A percentile compares a stretch with the other conserved stretches of the same genome.
These are phyloP conservation scores for Cryptotermes secundus DNA, from an alignment of 1,140 invertebrate species.

Conservation along the genomic window DNA sequence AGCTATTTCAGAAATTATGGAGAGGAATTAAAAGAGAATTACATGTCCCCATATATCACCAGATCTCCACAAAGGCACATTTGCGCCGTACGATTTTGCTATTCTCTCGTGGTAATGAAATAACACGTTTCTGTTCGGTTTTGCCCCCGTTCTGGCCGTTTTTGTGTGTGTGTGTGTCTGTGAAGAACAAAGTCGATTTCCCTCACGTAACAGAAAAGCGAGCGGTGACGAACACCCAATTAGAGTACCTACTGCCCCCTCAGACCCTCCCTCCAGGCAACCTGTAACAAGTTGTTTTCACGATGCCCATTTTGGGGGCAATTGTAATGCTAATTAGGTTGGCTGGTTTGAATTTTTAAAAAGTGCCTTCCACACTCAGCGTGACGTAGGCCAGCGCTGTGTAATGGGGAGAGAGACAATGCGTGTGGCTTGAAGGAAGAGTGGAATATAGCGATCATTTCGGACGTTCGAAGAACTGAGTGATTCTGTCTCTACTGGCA, in stretches of 20 bases:
- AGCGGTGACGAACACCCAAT: not conserved
- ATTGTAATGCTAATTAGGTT: conserved; percentile 7
- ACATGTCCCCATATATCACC: too few species aligned
- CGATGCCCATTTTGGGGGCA: not conserved
- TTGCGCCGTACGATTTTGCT: not conserved
- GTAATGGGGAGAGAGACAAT: not conserved
- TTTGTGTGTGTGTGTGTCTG: not conserved
- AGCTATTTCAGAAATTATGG: not conserved
- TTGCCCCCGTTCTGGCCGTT: not conserved
- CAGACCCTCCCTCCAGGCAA: not conserved
- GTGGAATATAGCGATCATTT: too few species aligned
- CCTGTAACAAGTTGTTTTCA: conserved; percentile 9
- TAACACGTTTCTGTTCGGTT: not conserved
- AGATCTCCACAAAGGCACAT: not conserved
- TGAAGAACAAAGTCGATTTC: not conserved
- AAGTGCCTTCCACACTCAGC: not conserved
- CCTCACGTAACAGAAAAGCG: not conserved
- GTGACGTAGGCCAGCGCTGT: not conserved
- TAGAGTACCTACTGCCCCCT: not conserved
- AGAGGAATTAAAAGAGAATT: too few species aligned
- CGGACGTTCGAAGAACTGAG: too few species aligned
- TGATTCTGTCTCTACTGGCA: too few species aligned
- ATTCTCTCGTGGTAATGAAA: not conserved
- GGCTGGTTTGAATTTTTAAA: conserved; percentile 14
- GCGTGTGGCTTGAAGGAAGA: not conserved